phyloP scores from a whole-genome alignment of 1,140 invertebrate genomes.

The Drosophila murphyi region DNA sequence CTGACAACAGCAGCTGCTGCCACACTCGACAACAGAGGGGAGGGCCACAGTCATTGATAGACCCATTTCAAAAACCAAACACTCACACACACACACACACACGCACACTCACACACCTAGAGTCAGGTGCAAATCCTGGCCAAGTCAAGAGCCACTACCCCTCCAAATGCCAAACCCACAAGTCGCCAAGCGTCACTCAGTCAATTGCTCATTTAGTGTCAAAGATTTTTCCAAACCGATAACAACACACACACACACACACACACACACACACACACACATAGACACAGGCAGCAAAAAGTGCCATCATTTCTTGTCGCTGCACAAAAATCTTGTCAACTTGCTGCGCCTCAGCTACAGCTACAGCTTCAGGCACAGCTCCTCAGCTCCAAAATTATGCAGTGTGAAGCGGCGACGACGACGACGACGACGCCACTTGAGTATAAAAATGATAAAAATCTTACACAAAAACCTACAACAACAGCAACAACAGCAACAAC shows the following conservation, averaged over 20 bases:
- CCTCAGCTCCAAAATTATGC: conserved; percentile 66
- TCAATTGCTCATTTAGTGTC: conserved; percentile 82
- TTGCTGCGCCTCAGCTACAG: conserved; percentile 26
- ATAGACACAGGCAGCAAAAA: conserved; percentile 21
- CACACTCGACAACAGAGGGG: background rate
- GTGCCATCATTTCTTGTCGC: conserved; percentile 74
- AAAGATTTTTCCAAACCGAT: conserved; percentile 77
- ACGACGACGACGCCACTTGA: conserved; percentile 72
- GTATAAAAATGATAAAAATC: conserved; percentile 79
- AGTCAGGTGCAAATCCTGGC: conserved; percentile 27
- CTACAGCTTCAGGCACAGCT: conserved; percentile 10
- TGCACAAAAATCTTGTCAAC: conserved; percentile 80
- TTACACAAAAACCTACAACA: conserved; percentile 52
- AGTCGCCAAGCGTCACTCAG: conserved; percentile 56
- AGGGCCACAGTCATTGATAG: conserved; percentile 20
- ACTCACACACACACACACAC: background rate
- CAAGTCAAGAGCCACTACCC: conserved; percentile 44
- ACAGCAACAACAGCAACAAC: conserved; percentile 33
- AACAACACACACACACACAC: conserved; percentile 49
- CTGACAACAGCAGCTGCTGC: conserved; percentile 47
- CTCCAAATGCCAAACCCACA: conserved; percentile 11
- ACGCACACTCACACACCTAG: background rate
- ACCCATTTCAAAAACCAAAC: conserved; percentile 25
- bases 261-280: conserved; percentile 33
- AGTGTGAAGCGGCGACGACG: conserved; percentile 66